phyloP scores from a whole-genome alignment of 2,113 vertebrate genomes.

The Microcebus tavaratra region DNA sequence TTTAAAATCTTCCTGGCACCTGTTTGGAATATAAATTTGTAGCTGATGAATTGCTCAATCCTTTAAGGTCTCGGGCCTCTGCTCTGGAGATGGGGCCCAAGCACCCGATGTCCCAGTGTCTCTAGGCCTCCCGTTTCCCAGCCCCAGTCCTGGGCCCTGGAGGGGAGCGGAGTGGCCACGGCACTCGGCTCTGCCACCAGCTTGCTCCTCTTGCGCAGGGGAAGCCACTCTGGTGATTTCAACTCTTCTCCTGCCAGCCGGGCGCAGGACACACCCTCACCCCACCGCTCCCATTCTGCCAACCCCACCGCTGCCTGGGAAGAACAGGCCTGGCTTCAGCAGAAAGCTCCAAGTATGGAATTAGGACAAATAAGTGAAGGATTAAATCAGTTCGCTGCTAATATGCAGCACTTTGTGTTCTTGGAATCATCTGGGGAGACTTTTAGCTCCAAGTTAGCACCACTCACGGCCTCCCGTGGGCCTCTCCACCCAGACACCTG shows the following conservation, averaged over 20 bases:
- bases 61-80: neutral
- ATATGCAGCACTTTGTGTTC: neutral
- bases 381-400: neutral
- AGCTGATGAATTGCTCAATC: neutral
- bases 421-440: neutral
- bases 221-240: neutral
- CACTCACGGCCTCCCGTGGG: accelerated
- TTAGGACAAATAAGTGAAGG: neutral
- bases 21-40: neutral
- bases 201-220: neutral
- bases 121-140: neutral
- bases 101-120: neutral
- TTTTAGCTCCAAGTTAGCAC: neutral
- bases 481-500: neutral
- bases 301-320: neutral
- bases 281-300: neutral
- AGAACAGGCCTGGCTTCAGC: neutral
- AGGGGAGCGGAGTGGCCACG: neutral
- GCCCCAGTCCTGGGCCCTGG: neutral
- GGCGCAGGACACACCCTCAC: neutral
- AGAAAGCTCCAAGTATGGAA: neutral
- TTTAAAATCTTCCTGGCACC: neutral
- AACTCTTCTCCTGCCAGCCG: neutral
- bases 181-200: neutral
- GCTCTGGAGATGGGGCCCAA: no score